Evolutionary conservation across 2,888 invertebrate species (phyloP).

Genomic region (Tachina fera): DNA sequence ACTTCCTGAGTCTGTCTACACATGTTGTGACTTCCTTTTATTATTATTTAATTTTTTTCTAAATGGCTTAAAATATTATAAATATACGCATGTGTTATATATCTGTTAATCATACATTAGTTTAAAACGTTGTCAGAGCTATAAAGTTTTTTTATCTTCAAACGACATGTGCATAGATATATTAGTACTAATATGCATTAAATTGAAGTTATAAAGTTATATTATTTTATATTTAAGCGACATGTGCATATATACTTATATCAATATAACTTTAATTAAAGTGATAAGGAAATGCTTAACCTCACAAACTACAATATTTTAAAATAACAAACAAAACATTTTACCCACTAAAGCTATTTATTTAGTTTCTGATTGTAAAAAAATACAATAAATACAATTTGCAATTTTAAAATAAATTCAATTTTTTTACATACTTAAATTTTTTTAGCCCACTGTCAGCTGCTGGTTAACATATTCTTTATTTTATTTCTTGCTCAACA

Average conservation of each 20-base stretch:
- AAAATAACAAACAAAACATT: too few species aligned
- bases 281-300: too few species aligned
- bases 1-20: conserved; percentile 16
- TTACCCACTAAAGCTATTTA: background rate
- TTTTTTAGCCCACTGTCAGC: background rate
- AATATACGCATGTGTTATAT: background rate
- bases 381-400: background rate
- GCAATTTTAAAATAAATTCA: background rate
- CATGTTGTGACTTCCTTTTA: background rate
- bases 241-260: too few species aligned
- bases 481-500: conserved; percentile 3
- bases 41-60: background rate
- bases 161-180: too few species aligned
- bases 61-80: background rate
- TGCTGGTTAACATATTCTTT: too few species aligned
- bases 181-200: too few species aligned
- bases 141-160: background rate
- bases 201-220: too few species aligned
- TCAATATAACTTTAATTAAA: too few species aligned
- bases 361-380: background rate
- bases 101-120: background rate
- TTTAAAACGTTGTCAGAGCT: background rate
- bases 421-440: background rate
- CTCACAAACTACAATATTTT: too few species aligned
- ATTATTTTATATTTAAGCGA: too few species aligned